phyloP scores from a whole-genome alignment of 2,888 invertebrate genomes.

The Caenorhabditis sp. region DNA sequence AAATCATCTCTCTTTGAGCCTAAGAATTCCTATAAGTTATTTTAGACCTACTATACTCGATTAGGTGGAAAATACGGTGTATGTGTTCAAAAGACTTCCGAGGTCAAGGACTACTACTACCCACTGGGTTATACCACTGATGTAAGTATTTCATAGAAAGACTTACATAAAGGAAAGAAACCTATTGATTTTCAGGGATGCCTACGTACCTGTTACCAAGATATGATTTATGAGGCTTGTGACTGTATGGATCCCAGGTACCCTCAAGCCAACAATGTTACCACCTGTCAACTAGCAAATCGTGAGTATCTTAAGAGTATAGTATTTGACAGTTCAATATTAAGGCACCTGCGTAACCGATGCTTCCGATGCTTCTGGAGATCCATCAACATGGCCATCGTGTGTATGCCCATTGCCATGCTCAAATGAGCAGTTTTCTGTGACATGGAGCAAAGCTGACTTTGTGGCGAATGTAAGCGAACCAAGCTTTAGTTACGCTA shows the following conservation, averaged over 20 bases:
- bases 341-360: conserved; percentile 40
- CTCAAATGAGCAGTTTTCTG: conserved; percentile 40
- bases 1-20: neutral
- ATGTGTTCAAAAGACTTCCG: conserved; percentile 47
- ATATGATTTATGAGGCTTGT: conserved; percentile 39
- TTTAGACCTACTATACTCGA: conserved; percentile 46
- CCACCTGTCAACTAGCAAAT: conserved; percentile 40
- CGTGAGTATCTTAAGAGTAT: neutral
- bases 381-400: conserved; percentile 50
- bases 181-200: conserved; percentile 52
- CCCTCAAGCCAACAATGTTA: conserved; percentile 28
- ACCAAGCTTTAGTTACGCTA: too few species aligned
- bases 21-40: neutral
- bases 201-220: conserved; percentile 58
- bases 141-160: too few species aligned
- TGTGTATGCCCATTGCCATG: conserved; percentile 58
- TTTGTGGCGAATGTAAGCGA: conserved; percentile 36
- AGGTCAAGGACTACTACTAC: conserved; percentile 56
- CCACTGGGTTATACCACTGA: conserved; percentile 54
- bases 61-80: conserved; percentile 51
- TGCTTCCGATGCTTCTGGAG: conserved; percentile 41
- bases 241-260: conserved; percentile 62
- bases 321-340: too few species aligned
- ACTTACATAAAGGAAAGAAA: neutral
- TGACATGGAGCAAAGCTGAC: conserved; percentile 41